Conservation (phyloP, 2,113 vertebrate species). For the Sturnus vulgaris region DNA sequence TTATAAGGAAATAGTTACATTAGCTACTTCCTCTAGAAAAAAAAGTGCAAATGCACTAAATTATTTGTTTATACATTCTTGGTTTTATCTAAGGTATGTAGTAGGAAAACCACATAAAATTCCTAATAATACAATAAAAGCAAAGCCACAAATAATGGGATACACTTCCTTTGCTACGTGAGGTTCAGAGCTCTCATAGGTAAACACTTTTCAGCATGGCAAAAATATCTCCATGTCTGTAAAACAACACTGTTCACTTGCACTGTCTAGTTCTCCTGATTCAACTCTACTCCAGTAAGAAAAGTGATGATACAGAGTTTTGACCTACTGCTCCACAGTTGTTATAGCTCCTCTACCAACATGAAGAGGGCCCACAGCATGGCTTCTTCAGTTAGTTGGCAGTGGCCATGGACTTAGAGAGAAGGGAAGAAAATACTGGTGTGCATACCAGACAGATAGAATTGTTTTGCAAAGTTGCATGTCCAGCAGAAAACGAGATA, state of each 20-base stretch:
- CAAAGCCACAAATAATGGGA: background rate
- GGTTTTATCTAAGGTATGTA: background rate
- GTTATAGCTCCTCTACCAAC: background rate
- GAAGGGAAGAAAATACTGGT: background rate
- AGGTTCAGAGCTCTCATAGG: background rate
- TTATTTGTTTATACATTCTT: background rate
- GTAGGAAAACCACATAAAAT: background rate
- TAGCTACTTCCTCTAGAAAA: background rate
- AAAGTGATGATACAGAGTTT: background rate
- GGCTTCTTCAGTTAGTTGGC: background rate
- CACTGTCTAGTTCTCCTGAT: background rate
- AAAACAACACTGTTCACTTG: background rate
- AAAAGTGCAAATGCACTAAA: slow-evolving; percentile 13
- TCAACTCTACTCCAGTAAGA: background rate
- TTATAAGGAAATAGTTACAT: background rate
- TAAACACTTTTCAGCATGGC: background rate
- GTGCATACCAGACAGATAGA: background rate
- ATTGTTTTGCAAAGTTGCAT: background rate
- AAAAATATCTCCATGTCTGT: background rate
- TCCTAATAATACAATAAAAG: background rate
- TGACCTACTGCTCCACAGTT: background rate
- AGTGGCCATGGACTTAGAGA: background rate
- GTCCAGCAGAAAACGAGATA: background rate
- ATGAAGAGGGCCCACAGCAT: background rate
- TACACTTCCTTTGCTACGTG: background rate